Conservation (phyloP, 2,113 vertebrate genomes). For the Percina caprodes region DNA sequence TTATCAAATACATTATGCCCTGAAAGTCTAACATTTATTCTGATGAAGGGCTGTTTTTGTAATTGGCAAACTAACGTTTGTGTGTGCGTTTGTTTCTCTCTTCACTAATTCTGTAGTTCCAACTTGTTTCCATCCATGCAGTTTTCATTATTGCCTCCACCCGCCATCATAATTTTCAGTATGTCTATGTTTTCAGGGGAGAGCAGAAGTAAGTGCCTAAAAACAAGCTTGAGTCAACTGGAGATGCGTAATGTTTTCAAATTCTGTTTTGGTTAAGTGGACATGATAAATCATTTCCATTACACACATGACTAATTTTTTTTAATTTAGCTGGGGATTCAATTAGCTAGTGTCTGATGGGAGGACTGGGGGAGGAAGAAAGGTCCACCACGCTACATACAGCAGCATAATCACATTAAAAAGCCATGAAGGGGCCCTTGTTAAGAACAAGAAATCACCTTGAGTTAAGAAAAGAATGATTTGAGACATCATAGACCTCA, state of each 20-base stretch:
- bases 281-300: constrained; percentile 81
- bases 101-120: constrained; percentile 10
- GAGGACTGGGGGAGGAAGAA: constrained; percentile 64
- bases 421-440: constrained; percentile 75
- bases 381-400: constrained; percentile 61
- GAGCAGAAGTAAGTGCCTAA: constrained; percentile 61
- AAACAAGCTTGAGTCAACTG: constrained; percentile 76
- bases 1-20: not conserved
- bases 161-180: constrained; percentile 40
- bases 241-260: constrained; percentile 77
- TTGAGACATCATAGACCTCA: constrained; percentile 45
- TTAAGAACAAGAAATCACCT: constrained; percentile 73
- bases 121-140: constrained; percentile 15
- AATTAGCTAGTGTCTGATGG: constrained; percentile 72
- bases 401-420: constrained; percentile 78
- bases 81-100: constrained; percentile 18
- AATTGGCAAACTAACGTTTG: not conserved
- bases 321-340: constrained; percentile 75
- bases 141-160: constrained; percentile 12
- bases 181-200: constrained; percentile 40
- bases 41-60: not conserved
- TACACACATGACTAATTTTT: constrained; percentile 77
- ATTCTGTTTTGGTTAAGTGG: constrained; percentile 82
- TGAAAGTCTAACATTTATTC: not conserved
- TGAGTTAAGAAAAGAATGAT: constrained; percentile 70